Percentiles rank a stretch among this genome's conserved stretches.
phyloP scores from a whole-genome alignment of 2,888 invertebrate species.

The Acanthopleura granulata region DNA sequence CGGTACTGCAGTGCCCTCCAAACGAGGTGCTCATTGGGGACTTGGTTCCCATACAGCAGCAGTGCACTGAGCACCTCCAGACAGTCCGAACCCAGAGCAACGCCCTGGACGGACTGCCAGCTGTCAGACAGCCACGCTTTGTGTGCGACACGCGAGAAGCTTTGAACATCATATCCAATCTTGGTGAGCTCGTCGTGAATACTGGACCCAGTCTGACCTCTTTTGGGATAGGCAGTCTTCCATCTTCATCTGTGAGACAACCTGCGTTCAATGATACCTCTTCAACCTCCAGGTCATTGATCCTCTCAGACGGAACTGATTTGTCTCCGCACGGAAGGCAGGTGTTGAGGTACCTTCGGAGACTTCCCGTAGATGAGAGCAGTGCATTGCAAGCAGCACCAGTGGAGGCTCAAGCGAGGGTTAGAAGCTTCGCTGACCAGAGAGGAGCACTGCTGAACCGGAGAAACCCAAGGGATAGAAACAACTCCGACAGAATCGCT shows the following conservation, averaged over 20 bases:
- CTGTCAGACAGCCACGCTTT: conserved; percentile 73
- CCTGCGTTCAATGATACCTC: neutral
- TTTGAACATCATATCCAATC: conserved; percentile 51
- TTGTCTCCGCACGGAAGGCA: neutral
- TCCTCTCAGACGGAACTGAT: neutral
- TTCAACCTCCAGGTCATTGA: neutral
- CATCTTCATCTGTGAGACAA: conserved; percentile 2
- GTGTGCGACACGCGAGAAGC: conserved; percentile 55
- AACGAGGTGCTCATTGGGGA: conserved; percentile 51
- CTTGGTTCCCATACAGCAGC: conserved; percentile 49
- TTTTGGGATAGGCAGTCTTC: neutral
- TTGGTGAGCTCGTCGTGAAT: conserved; percentile 45
- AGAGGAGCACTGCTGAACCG: neutral
- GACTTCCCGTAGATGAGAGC: neutral
- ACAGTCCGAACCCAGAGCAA: conserved; percentile 54
- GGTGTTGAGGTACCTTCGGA: neutral
- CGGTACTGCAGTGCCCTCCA: conserved; percentile 37
- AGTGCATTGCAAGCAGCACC: neutral
- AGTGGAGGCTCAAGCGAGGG: neutral
- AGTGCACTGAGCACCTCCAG: conserved; percentile 56
- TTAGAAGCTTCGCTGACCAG: neutral
- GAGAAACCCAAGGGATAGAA: neutral
- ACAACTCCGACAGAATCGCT: conserved; percentile 31
- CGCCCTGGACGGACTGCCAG: conserved; percentile 92
- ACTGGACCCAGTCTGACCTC: neutral